phyloP scores from a whole-genome alignment of 30 jellyfish, hydroid and myxozoan genomes.

The Aurelia aurita region DNA sequence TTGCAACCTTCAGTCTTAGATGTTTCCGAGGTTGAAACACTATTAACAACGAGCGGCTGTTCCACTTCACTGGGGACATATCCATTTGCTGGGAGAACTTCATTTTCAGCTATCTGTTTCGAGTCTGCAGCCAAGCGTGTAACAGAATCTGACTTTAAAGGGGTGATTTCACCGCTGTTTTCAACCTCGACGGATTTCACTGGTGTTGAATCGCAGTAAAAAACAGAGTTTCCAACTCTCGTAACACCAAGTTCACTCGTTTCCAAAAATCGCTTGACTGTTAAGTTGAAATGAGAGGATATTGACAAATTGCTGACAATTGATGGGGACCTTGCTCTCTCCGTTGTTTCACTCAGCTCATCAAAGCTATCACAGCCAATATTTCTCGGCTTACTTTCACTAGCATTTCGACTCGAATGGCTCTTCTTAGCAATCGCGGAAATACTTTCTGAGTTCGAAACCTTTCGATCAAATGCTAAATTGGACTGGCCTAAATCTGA shows the following conservation, averaged over 20 bases:
- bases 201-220: background rate
- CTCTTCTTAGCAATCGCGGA: background rate
- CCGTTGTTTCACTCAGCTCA: background rate
- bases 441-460: background rate
- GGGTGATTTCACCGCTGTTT: too few species aligned
- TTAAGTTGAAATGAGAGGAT: conserved; percentile 30
- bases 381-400: background rate
- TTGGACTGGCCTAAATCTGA: conserved; percentile 5
- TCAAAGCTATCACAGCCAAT: background rate
- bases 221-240: conserved; percentile 27
- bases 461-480: background rate
- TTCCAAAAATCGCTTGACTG: conserved; percentile 32
- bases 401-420: background rate
- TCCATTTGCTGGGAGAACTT: too few species aligned
- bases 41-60: too few species aligned
- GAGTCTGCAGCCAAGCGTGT: too few species aligned
- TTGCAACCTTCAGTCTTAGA: too few species aligned
- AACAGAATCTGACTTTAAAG: too few species aligned
- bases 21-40: too few species aligned
- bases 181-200: too few species aligned
- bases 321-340: conserved; percentile 8
- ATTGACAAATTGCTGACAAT: conserved; percentile 28
- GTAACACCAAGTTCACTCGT: conserved; percentile 6
- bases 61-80: too few species aligned
- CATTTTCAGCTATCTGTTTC: too few species aligned